phyloP scores from a whole-genome alignment of 2,113 vertebrate species.

The Seriola aureovittata region DNA sequence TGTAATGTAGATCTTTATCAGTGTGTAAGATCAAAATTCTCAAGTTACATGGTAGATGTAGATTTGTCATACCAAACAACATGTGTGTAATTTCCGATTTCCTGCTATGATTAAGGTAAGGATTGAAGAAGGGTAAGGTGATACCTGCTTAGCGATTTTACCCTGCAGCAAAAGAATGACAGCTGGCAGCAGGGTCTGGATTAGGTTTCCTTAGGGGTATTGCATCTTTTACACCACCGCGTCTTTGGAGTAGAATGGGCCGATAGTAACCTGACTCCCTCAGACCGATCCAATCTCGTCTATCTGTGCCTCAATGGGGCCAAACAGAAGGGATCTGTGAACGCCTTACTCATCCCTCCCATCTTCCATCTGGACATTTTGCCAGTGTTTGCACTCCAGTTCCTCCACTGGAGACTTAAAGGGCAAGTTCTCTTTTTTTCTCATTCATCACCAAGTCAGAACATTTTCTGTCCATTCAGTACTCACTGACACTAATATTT shows the following conservation, averaged over 20 bases:
- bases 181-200: conserved; percentile 81
- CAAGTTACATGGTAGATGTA: conserved; percentile 18
- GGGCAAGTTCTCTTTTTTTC: conserved; percentile 41
- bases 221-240: conserved; percentile 82
- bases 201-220: conserved; percentile 83
- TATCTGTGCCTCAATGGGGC: conserved; percentile 75
- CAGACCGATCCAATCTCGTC: conserved; percentile 79
- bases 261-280: conserved; percentile 83
- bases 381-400: conserved; percentile 63
- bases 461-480: conserved; percentile 2
- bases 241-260: conserved; percentile 78
- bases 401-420: conserved; percentile 64
- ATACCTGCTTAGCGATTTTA: conserved; percentile 79
- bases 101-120: conserved; percentile 70
- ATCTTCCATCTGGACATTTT: conserved; percentile 83
- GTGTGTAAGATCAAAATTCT: conserved; percentile 33
- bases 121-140: conserved; percentile 75
- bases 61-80: conserved; percentile 20
- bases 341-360: conserved; percentile 78
- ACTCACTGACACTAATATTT: conserved; percentile 8
- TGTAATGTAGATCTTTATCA: background rate
- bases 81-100: conserved; percentile 51
- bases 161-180: conserved; percentile 78
- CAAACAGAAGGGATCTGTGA: conserved; percentile 81
- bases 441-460: conserved; percentile 42